phyloP scores from a whole-genome alignment of 1,140 invertebrate species.

The Lepidostoma basale region DNA sequence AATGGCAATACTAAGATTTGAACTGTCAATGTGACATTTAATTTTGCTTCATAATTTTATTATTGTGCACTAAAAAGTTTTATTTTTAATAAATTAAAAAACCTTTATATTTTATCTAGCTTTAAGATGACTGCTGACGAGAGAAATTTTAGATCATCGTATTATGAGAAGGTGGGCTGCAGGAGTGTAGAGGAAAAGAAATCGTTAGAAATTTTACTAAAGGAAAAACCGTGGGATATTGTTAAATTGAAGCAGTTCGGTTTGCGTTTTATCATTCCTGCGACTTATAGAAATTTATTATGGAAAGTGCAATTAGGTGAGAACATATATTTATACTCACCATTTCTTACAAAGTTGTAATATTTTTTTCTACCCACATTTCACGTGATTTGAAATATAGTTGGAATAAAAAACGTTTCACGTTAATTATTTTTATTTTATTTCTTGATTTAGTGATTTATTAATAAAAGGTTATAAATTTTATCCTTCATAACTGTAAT shows the following conservation, averaged over 20 bases:
- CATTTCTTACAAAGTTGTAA: too few relatives aligned
- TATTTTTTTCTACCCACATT: background rate
- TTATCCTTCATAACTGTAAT: too few relatives aligned
- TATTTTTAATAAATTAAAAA: background rate
- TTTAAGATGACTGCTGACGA: conserved; percentile 65
- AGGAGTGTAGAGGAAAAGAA: conserved; percentile 90
- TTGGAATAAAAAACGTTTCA: too few relatives aligned
- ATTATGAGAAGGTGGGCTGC: conserved; percentile 90
- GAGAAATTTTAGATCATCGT: conserved; percentile 88
- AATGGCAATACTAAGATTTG: background rate
- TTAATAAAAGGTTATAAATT: too few relatives aligned
- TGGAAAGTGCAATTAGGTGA: conserved; percentile 86
- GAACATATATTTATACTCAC: conserved; percentile 34
- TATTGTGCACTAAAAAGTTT: background rate
- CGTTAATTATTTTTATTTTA: too few relatives aligned
- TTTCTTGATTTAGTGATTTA: too few relatives aligned
- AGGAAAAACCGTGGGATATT: conserved; percentile 83
- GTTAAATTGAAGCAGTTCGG: conserved; percentile 85
- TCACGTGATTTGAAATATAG: too few relatives aligned
- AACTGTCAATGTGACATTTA: conserved; percentile 20
- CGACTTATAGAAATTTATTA: conserved; percentile 77
- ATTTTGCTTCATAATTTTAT: background rate
- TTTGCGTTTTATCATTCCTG: conserved; percentile 80
- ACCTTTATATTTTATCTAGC: background rate
- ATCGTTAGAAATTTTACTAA: conserved; percentile 88